Evolutionary conservation across 2,888 invertebrate species (phyloP).

Genomic region (Cantharis rustica): DNA sequence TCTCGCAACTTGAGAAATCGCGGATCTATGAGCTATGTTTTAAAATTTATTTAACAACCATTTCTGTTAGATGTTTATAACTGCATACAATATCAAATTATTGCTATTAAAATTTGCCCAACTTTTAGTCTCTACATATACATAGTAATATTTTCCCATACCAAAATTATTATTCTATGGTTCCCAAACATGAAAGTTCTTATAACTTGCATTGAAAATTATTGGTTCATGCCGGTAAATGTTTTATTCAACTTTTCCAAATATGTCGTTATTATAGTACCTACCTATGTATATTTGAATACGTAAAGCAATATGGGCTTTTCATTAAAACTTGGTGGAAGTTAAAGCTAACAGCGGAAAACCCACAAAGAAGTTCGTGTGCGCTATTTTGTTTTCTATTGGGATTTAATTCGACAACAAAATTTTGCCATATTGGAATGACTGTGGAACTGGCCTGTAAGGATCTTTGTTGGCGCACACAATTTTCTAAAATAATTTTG

Average conservation of each 20-base stretch:
- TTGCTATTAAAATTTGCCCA: neutral
- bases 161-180: neutral
- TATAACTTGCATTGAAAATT: neutral
- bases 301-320: too few species aligned
- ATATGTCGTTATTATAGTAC: neutral
- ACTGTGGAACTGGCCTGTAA: too few species aligned
- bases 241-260: neutral
- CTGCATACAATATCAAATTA: neutral
- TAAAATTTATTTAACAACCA: neutral
- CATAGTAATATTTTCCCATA: neutral
- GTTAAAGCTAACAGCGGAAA: too few species aligned
- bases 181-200: neutral
- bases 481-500: too few species aligned
- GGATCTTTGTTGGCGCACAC: too few species aligned
- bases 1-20: too few species aligned
- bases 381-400: too few species aligned
- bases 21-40: neutral
- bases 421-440: too few species aligned
- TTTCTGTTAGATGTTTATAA: neutral
- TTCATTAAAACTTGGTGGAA: too few species aligned
- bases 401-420: too few species aligned
- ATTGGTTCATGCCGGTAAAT: neutral
- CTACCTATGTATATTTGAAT: neutral
- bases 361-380: too few species aligned
- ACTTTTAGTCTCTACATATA: neutral